These are phyloP conservation scores for Forbesichthys papilliferus DNA, from an alignment of 2,113 vertebrate species.

Conservation along the genomic window DNA sequence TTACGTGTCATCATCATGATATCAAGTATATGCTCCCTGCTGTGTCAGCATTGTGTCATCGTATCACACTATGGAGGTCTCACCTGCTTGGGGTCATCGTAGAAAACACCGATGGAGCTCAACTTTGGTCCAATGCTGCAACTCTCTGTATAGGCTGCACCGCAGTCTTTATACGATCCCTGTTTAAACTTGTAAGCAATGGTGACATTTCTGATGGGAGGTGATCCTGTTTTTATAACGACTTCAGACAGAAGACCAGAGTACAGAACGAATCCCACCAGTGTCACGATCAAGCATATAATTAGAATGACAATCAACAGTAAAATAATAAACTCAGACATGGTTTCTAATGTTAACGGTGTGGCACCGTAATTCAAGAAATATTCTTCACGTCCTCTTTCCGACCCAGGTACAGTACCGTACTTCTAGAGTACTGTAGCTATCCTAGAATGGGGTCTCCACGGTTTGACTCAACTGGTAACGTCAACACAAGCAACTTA, in stretches of 20 bases:
- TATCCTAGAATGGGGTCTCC: neutral
- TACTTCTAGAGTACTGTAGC: too few relatives aligned
- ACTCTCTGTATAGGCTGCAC: constrained; percentile 86
- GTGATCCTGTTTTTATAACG: constrained; percentile 85
- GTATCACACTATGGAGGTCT: constrained; percentile 40
- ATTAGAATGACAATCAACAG: constrained; percentile 80
- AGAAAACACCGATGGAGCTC: constrained; percentile 84
- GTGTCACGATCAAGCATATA: constrained; percentile 79
- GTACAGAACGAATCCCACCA: constrained; percentile 82
- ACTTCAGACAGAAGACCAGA: constrained; percentile 88
- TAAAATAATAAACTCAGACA: constrained; percentile 87
- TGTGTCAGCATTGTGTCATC: neutral
- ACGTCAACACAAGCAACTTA: neutral
- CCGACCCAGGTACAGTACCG: constrained; percentile 5
- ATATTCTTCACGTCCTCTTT: constrained; percentile 22
- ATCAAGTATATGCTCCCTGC: constrained; percentile 1
- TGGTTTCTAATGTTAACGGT: constrained; percentile 42
- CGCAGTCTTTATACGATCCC: constrained; percentile 84
- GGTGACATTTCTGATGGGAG: constrained; percentile 83
- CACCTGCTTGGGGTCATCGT: constrained; percentile 92
- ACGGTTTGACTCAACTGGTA: neutral
- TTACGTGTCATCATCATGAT: neutral
- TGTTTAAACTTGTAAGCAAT: constrained; percentile 91
- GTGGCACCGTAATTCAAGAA: constrained; percentile 12
- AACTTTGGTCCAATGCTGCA: constrained; percentile 90